These are phyloP conservation scores for Trachelipus rathkii DNA, from an alignment of 1,140 invertebrate species.

Conservation along the genomic window DNA sequence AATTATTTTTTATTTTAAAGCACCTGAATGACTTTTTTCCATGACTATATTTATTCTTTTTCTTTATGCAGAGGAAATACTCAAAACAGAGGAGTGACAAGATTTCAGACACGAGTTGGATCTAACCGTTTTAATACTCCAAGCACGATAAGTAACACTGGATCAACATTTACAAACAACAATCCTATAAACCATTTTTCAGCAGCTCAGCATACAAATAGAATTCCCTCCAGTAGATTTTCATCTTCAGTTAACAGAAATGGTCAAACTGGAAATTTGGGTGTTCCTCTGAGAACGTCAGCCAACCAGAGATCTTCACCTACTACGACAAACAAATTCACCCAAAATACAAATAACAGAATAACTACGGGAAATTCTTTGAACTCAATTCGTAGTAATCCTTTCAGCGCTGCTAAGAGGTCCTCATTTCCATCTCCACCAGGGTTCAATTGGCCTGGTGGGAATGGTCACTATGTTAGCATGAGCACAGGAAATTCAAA, in stretches of 20 bases:
- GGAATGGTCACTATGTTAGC: slow-evolving; percentile 28
- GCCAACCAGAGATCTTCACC: background rate
- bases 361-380: background rate
- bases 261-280: background rate
- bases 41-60: background rate
- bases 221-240: no score
- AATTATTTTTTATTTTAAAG: no score
- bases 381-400: slow-evolving; percentile 14
- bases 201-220: no score
- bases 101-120: background rate
- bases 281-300: slow-evolving; percentile 10
- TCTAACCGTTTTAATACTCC: background rate
- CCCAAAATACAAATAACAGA: slow-evolving; percentile 6
- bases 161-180: background rate
- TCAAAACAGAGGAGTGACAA: background rate
- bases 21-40: no score
- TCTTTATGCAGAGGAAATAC: background rate
- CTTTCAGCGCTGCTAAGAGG: slow-evolving; percentile 1
- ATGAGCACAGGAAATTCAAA: slow-evolving; percentile 32
- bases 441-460: slow-evolving; percentile 28
- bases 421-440: slow-evolving; percentile 10
- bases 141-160: background rate
- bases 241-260: no score
- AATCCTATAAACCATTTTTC: background rate
- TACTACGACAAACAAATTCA: slow-evolving; percentile 17